A percentile compares a stretch with the other conserved stretches of the same genome.
phyloP scores from a whole-genome alignment of 1,140 invertebrate species.

The Coelopa frigida region DNA sequence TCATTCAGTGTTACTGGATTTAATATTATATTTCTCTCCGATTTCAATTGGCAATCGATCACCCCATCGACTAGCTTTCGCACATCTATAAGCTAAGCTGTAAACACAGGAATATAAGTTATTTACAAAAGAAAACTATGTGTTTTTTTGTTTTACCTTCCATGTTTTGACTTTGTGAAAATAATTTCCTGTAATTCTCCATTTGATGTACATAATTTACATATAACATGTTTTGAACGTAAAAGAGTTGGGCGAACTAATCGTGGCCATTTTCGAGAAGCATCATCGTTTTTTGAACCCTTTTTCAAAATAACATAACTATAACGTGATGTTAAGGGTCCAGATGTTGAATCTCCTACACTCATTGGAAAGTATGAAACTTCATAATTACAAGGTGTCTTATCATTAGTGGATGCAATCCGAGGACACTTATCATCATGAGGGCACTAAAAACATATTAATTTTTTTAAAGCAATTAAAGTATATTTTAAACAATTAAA shows the following conservation, averaged over 20 bases:
- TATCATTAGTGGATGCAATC: conserved; percentile 43
- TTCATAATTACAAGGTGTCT: conserved; percentile 72
- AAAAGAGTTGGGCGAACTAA: conserved; percentile 61
- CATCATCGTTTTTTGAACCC: conserved; percentile 51
- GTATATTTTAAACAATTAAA: conserved; percentile 1
- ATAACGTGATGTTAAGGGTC: conserved; percentile 51
- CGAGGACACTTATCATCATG: conserved; percentile 71
- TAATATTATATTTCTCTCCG: conserved; percentile 14
- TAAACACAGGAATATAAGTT: conserved; percentile 16
- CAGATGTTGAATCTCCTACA: conserved; percentile 42
- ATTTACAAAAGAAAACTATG: conserved; percentile 10
- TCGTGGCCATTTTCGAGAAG: conserved; percentile 64
- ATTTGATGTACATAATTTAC: conserved; percentile 65
- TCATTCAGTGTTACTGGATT: too few relatives aligned
- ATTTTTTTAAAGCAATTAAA: conserved; percentile 6
- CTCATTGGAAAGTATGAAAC: conserved; percentile 55
- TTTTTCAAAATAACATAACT: conserved; percentile 75
- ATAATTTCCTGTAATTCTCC: conserved; percentile 71
- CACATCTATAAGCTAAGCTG: conserved; percentile 61
- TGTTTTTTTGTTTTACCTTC: conserved; percentile 47
- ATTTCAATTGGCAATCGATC: conserved; percentile 59
- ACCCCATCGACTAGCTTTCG: conserved; percentile 62
- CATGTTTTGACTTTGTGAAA: conserved; percentile 66
- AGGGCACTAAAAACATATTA: conserved; percentile 57
- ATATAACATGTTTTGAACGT: conserved; percentile 63